Evolutionary conservation across 2,888 invertebrate species (phyloP), one percentile per base, ranked within the genome.

Genomic region (Schizotus pectinicornis): DNA sequence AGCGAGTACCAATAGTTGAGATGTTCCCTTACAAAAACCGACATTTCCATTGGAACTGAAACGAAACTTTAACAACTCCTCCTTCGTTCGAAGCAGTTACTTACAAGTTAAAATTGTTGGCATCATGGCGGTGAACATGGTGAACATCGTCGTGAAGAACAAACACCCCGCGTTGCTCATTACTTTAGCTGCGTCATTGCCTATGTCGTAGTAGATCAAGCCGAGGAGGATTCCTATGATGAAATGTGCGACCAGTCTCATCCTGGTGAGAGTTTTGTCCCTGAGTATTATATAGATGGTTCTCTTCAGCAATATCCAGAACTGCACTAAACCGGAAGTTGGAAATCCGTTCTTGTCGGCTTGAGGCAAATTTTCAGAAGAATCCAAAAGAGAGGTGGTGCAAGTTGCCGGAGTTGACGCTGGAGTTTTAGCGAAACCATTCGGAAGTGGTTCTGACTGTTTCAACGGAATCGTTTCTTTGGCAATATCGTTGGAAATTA

Each of bases 51-150:
- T 45, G 97, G 97, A 89, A 97, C 96, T 96, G 82, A 6, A 86
- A 83, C 62, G 70, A 73, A 67, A 67, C 64, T 30, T 14, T 7
- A 22, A 9, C 12, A 33, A 32, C 13, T 47, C 7, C 36, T 42
- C 30, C 22, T 48, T 30, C 22, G 34, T 46, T 9, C 7, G 2
- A 22, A 22, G 34, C 22, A 14, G 42, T 13, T 41, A 88, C 94
- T 92, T 82, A 97, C 97, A 98, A 76, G 98, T 97, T 72, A 97
- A 86, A 74, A 98, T 95, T 46, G 97, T 98, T 64, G 97, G 96
- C 97, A 98, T 98, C 91, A 98, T 94, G 46, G 97, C 95, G 49
- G 96, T 95, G 79, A 97, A 98, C 90, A 96, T 96, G 67, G 96
- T 91, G 80, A 98, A 98, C 81, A 98, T 88, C 67, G 95, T 91